A percentile compares a stretch with the other conserved stretches of the same genome.
These are phyloP conservation scores for Porites rus DNA, from an alignment of 92 coral and sea anemone genomes.

Conservation along the genomic window DNA sequence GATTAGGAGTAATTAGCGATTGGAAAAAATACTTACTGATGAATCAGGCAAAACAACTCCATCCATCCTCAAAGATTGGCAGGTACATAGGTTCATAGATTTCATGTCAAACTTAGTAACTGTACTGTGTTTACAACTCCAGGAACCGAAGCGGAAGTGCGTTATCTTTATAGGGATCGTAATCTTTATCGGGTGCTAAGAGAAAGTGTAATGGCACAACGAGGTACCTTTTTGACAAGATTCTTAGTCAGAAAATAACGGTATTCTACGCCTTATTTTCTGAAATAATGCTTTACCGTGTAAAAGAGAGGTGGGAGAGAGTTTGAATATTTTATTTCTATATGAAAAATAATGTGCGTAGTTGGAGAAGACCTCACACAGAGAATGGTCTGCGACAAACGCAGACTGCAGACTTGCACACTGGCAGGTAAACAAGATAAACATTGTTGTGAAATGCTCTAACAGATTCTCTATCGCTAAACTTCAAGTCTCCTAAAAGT, in stretches of 20 bases:
- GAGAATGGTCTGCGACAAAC: no score
- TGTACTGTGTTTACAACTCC: neutral
- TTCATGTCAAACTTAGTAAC: no score
- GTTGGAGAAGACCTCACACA: no score
- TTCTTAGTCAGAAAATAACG: no score
- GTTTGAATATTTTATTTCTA: slow-evolving; percentile 7
- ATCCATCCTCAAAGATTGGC: no score
- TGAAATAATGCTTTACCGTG: neutral
- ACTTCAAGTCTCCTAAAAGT: no score
- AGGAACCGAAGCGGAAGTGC: neutral
- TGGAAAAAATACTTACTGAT: neutral
- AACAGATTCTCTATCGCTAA: no score
- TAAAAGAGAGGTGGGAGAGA: neutral
- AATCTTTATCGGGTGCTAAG: neutral
- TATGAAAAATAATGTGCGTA: neutral
- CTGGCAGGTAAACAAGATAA: no score
- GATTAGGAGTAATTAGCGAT: neutral
- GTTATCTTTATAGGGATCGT: neutral
- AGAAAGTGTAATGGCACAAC: no score
- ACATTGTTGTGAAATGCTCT: no score
- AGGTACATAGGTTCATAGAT: neutral
- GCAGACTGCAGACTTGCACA: no score
- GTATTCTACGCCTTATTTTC: neutral
- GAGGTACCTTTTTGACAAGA: no score
- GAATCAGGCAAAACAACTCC: neutral